Conservation (phyloP, 2,797 vertebrate genomes). For the Gobio occitaniae region DNA sequence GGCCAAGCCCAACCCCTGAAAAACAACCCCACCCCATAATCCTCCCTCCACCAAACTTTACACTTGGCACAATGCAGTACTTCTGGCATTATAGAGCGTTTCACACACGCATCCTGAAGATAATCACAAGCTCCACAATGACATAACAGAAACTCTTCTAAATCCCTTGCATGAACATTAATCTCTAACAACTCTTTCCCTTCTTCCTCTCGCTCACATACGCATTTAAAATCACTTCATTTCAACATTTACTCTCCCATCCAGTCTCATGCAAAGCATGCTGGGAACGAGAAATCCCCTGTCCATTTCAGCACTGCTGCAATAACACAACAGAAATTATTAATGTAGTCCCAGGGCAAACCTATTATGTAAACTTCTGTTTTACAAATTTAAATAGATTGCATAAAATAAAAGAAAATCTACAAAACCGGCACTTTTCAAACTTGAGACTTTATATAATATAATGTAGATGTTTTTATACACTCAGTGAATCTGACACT, state of each 20-base stretch:
- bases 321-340: constrained; percentile 7
- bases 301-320: background rate
- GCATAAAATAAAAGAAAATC: background rate
- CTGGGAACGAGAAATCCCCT: background rate
- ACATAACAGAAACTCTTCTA: background rate
- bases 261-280: too few relatives aligned
- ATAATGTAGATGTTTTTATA: background rate
- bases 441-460: background rate
- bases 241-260: background rate
- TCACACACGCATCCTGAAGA: too few relatives aligned
- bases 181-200: too few relatives aligned
- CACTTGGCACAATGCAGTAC: too few relatives aligned
- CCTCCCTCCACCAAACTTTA: too few relatives aligned
- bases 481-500: constrained; percentile 46
- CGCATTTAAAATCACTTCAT: background rate
- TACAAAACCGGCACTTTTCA: background rate
- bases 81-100: too few relatives aligned
- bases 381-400: constrained; percentile 4
- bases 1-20: too few relatives aligned
- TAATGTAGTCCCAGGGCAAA: background rate
- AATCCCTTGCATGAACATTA: background rate
- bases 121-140: background rate
- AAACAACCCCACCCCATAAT: too few relatives aligned
- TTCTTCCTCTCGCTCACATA: background rate
- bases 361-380: constrained; percentile 2